phyloP scores from a whole-genome alignment of 1,140 invertebrate species.

The Drosophila sucinea region DNA sequence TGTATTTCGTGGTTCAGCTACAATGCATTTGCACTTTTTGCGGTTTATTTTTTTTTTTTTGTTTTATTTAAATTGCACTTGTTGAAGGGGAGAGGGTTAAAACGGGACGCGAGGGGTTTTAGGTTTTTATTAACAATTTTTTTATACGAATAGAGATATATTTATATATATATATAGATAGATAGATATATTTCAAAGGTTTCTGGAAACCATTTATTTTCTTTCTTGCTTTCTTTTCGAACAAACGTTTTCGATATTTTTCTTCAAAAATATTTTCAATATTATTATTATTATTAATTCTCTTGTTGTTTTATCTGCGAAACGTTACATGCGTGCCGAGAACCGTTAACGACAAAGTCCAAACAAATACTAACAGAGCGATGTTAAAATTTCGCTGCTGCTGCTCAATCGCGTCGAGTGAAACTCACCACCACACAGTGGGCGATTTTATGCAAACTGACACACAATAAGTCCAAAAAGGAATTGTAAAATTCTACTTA shows the following conservation, averaged over 20 bases:
- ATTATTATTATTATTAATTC: conserved; percentile 36
- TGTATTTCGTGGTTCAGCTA: conserved; percentile 61
- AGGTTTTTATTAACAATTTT: conserved; percentile 53
- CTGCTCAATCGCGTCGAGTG: conserved; percentile 44
- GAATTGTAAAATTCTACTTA: too few relatives aligned
- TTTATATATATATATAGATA: conserved; percentile 34
- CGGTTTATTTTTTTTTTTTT: conserved; percentile 15
- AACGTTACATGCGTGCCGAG: conserved; percentile 44
- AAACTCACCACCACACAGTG: conserved; percentile 49
- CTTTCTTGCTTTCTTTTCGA: conserved; percentile 35
- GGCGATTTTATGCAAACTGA: too few relatives aligned
- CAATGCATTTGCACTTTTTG: conserved; percentile 76
- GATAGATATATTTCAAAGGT: conserved; percentile 39
- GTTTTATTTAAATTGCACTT: conserved; percentile 69
- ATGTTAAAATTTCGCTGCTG: conserved; percentile 40
- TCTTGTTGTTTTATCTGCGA: conserved; percentile 25
- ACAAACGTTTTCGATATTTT: conserved; percentile 35
- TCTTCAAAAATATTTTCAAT: conserved; percentile 22
- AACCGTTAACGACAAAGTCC: conserved; percentile 79
- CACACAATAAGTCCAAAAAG: too few relatives aligned
- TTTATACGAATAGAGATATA: conserved; percentile 27
- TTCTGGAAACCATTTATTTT: conserved; percentile 53
- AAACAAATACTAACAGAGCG: conserved; percentile 77
- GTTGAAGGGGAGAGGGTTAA: conserved; percentile 31
- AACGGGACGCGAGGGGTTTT: conserved; percentile 10